These are phyloP conservation scores for Discoglossus pictus DNA, from an alignment of 2,797 vertebrate genomes.

Conservation along the genomic window DNA sequence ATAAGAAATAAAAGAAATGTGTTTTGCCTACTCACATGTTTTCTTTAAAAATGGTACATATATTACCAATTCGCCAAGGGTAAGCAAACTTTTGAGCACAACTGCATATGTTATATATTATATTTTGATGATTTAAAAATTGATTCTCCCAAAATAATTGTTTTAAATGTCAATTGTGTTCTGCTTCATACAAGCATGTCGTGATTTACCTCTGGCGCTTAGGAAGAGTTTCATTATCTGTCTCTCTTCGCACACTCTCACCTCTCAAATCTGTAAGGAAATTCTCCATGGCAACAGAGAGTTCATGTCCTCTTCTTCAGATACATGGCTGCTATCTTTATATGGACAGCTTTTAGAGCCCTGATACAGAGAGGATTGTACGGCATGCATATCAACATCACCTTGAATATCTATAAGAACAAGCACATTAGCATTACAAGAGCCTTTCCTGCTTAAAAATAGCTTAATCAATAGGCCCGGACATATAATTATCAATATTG, in stretches of 20 bases:
- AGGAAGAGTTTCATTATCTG: constrained; percentile 2
- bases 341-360: background rate
- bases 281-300: constrained; percentile 38
- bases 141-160: no score
- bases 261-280: constrained; percentile 33
- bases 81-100: no score
- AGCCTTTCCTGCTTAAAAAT: background rate
- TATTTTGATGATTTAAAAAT: no score
- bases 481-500: background rate
- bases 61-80: no score
- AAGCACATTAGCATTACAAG: no score
- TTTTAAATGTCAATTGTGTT: no score
- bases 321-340: constrained; percentile 13
- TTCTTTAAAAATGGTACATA: no score
- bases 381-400: background rate
- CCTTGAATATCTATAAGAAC: no score
- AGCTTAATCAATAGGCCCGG: constrained; percentile 8
- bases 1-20: no score
- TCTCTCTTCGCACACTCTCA: constrained; percentile 24
- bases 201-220: background rate
- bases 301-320: constrained; percentile 23
- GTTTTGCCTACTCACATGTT: no score
- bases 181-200: no score
- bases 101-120: no score
- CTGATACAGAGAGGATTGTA: constrained; percentile 5